These are phyloP conservation scores for Amblyornis subalaris DNA, from an alignment of 2,113 vertebrate genomes.

Conservation along the genomic window DNA sequence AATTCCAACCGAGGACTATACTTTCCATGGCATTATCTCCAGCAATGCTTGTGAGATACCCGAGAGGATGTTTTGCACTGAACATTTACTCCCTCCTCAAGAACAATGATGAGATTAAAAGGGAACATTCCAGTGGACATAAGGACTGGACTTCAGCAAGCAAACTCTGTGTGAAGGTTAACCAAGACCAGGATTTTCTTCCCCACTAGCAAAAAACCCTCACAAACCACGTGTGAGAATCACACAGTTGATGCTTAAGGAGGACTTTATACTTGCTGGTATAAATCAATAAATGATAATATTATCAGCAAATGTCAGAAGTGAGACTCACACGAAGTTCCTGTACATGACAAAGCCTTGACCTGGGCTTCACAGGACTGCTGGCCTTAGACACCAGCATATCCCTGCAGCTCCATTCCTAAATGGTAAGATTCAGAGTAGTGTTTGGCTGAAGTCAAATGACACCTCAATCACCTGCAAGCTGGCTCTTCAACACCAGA, in stretches of 20 bases:
- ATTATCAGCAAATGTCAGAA: neutral
- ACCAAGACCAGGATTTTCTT: neutral
- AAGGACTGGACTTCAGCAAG: neutral
- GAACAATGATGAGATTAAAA: neutral
- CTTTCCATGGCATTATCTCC: neutral
- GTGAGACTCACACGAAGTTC: neutral
- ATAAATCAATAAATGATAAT: neutral
- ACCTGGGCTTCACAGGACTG: neutral
- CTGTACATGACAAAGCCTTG: neutral
- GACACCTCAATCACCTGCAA: neutral
- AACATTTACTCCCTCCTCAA: neutral
- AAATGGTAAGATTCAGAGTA: neutral
- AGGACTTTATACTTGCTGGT: neutral
- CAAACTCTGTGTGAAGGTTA: neutral
- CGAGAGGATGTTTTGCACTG: neutral
- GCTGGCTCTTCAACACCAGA: neutral
- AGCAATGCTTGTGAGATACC: neutral
- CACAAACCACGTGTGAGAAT: neutral
- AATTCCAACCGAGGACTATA: neutral
- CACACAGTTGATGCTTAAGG: neutral
- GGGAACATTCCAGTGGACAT: neutral
- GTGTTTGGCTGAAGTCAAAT: neutral
- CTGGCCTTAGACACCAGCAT: neutral
- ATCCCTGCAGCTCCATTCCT: neutral
- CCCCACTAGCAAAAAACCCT: neutral